These are phyloP conservation scores for Alligator mississippiensis DNA, from an alignment of 2,113 vertebrate genomes.

Conservation along the genomic window DNA sequence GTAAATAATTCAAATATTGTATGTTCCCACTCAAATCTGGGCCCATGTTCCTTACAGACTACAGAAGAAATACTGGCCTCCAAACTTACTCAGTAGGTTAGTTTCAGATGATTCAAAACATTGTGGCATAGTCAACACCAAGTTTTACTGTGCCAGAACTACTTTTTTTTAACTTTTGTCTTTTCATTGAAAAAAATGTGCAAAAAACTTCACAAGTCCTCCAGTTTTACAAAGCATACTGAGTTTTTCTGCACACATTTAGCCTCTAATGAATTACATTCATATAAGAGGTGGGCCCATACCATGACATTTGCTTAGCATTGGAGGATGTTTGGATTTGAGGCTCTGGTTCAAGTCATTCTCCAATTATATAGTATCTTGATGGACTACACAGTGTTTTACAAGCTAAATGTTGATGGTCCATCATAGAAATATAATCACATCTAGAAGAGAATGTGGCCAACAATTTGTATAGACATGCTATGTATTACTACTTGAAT, in stretches of 20 bases:
- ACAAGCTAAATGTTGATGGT: not conserved
- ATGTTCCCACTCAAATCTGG: too few relatives aligned
- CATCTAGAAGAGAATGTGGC: not conserved
- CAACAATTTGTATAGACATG: not conserved
- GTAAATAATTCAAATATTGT: too few relatives aligned
- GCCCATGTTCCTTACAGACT: too few relatives aligned
- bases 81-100: not conserved
- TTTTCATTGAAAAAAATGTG: not conserved
- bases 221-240: not conserved
- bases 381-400: not conserved
- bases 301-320: not conserved
- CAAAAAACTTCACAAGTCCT: too few relatives aligned
- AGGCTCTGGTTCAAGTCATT: not conserved
- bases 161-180: not conserved
- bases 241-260: not conserved
- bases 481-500: not conserved
- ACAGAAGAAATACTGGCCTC: not conserved
- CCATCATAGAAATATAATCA: not conserved
- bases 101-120: not conserved
- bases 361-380: not conserved
- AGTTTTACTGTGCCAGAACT: not conserved
- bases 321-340: not conserved
- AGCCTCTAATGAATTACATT: not conserved
- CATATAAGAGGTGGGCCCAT: not conserved
- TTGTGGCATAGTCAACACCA: not conserved